Conservation (phyloP, 1,140 invertebrate species). For the Drepana arcuata region DNA sequence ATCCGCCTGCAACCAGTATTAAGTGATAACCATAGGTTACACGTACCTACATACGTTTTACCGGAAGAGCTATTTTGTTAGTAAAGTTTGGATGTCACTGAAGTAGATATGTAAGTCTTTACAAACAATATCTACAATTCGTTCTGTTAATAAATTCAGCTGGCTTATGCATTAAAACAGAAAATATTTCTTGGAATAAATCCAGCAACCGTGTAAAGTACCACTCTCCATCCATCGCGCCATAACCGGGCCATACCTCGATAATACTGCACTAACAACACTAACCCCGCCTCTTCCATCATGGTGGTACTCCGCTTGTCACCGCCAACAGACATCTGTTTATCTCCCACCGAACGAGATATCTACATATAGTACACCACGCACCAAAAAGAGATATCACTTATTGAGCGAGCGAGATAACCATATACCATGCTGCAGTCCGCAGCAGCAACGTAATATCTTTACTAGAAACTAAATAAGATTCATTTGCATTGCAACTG, state of each 20-base stretch:
- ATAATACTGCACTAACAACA: conserved; percentile 10
- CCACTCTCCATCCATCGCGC: conserved; percentile 14
- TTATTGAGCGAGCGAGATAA: conserved; percentile 46
- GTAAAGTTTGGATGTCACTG: too few species aligned
- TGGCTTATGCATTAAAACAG: conserved; percentile 23
- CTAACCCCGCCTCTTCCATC: conserved; percentile 59
- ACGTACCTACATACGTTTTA: too few species aligned
- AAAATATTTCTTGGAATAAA: conserved; percentile 14
- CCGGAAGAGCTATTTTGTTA: too few species aligned
- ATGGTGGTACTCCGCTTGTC: conserved; percentile 48
- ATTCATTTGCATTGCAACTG: conserved; percentile 49
- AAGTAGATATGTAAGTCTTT: too few species aligned
- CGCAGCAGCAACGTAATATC: conserved; percentile 31
- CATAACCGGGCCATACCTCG: conserved; percentile 21
- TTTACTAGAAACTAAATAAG: conserved; percentile 22
- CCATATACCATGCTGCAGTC: conserved; percentile 54
- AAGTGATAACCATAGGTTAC: too few species aligned
- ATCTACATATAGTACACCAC: conserved; percentile 60
- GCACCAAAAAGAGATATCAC: conserved; percentile 54
- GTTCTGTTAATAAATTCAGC: conserved; percentile 6
- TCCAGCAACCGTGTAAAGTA: conserved; percentile 6
- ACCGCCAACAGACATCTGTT: conserved; percentile 45
- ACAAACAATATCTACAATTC: too few species aligned
- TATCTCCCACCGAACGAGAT: conserved; percentile 61
- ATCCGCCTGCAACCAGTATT: too few species aligned